Percentiles rank a stretch among this genome's conserved stretches.
Conservation (phyloP, 2,797 vertebrate species). For the Megalops cyprinoides region DNA sequence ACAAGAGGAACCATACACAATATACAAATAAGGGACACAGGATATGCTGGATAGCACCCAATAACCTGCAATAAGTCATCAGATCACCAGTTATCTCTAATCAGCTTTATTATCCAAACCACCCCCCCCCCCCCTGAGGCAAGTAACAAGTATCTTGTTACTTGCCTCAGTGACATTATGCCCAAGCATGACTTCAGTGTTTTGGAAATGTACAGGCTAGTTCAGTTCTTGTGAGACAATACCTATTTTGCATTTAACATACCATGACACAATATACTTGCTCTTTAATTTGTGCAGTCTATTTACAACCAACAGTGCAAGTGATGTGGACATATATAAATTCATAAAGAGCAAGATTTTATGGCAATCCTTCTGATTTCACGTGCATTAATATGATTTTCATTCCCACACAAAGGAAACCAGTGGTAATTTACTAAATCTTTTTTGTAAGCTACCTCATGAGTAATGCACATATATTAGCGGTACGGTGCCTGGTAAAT, state of each 20-base stretch:
- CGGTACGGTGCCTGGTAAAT: slow-evolving; percentile 60
- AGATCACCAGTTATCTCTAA: too few species aligned
- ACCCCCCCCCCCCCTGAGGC: too few species aligned
- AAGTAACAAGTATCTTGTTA: too few species aligned
- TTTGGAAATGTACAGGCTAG: too few species aligned
- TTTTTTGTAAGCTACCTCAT: slow-evolving; percentile 38
- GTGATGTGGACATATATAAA: neutral
- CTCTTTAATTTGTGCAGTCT: too few species aligned
- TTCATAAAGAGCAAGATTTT: neutral
- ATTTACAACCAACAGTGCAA: neutral
- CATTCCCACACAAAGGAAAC: neutral
- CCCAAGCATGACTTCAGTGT: neutral
- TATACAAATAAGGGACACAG: too few species aligned
- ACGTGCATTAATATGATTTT: neutral
- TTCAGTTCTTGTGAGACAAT: neutral
- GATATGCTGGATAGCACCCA: too few species aligned
- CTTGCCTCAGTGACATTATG: neutral
- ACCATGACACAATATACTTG: too few species aligned
- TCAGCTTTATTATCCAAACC: too few species aligned
- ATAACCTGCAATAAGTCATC: too few species aligned
- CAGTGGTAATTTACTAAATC: neutral
- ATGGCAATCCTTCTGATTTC: neutral
- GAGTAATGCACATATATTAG: slow-evolving; percentile 56
- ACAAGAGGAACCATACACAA: too few species aligned
- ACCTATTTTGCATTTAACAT: too few species aligned